Conservation (phyloP, 2,888 invertebrate species). For the Clusia tigrina region DNA sequence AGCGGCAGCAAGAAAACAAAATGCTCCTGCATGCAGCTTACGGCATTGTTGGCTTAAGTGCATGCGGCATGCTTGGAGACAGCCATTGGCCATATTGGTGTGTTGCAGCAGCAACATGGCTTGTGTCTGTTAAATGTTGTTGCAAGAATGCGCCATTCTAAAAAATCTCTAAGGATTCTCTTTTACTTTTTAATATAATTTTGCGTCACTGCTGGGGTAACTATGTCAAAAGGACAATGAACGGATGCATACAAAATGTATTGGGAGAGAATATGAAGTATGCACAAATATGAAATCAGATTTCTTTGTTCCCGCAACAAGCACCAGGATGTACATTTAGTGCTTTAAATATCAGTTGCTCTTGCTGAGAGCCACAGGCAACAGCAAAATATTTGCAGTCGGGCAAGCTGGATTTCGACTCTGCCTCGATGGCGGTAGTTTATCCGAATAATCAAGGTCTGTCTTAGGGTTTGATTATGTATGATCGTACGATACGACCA, state of each 20-base stretch:
- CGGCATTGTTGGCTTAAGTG: constrained; percentile 6
- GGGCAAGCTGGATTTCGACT: too few relatives aligned
- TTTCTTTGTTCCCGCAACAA: background rate
- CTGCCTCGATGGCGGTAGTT: too few relatives aligned
- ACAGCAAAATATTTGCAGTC: too few relatives aligned
- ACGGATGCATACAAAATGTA: background rate
- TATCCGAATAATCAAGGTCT: too few relatives aligned
- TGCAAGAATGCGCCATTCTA: background rate
- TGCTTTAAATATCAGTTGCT: too few relatives aligned
- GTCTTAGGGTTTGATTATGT: too few relatives aligned
- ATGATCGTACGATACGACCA: too few relatives aligned
- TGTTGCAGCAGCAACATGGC: background rate
- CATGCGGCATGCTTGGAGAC: constrained; percentile 17
- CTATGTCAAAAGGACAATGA: constrained; percentile 25
- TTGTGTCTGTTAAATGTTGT: too few relatives aligned
- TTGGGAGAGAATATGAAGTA: constrained; percentile 3
- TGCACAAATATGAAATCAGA: constrained; percentile 10
- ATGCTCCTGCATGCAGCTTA: background rate
- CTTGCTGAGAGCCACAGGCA: too few relatives aligned
- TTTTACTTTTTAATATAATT: constrained; percentile 10
- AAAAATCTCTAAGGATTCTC: constrained; percentile 13
- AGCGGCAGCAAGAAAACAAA: constrained; percentile 49
- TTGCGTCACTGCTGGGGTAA: constrained; percentile 6
- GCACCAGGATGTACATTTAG: too few relatives aligned
- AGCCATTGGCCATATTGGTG: background rate